A percentile compares a stretch with the other conserved stretches of the same genome.
These are phyloP conservation scores for Pristiophorus japonicus DNA, from an alignment of 2,113 vertebrate species.

Conservation along the genomic window DNA sequence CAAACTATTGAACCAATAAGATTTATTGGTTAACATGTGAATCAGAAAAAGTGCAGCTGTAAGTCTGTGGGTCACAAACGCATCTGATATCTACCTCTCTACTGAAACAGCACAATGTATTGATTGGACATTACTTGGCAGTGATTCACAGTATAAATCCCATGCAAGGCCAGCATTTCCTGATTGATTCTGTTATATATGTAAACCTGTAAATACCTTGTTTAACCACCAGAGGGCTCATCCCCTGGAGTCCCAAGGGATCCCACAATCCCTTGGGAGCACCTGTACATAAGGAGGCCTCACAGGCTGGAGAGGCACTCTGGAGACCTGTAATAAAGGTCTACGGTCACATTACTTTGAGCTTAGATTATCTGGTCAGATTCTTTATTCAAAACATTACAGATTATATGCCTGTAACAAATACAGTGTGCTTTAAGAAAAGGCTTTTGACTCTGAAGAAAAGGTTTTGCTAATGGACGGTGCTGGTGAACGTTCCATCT, in stretches of 20 bases:
- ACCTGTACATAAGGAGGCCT: too few species aligned
- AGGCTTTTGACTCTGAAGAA: not conserved
- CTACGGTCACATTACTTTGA: too few species aligned
- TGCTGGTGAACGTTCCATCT: not conserved
- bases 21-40: not conserved
- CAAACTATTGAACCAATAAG: not conserved
- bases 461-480: not conserved
- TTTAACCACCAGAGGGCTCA: too few species aligned
- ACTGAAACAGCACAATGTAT: not conserved
- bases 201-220: too few species aligned
- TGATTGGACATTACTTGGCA: not conserved
- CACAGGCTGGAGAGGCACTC: too few species aligned
- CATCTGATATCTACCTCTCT: not conserved
- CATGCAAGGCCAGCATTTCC: not conserved
- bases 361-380: too few species aligned
- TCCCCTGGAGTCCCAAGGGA: too few species aligned
- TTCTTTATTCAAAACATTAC: too few species aligned
- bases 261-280: too few species aligned
- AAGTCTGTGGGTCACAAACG: not conserved
- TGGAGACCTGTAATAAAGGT: too few species aligned
- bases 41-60: too few species aligned
- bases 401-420: not conserved
- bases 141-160: not conserved
- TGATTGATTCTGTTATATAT: not conserved
- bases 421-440: not conserved